Conservation (phyloP, 2,797 vertebrate genomes). For the Garrulus glandarius region DNA sequence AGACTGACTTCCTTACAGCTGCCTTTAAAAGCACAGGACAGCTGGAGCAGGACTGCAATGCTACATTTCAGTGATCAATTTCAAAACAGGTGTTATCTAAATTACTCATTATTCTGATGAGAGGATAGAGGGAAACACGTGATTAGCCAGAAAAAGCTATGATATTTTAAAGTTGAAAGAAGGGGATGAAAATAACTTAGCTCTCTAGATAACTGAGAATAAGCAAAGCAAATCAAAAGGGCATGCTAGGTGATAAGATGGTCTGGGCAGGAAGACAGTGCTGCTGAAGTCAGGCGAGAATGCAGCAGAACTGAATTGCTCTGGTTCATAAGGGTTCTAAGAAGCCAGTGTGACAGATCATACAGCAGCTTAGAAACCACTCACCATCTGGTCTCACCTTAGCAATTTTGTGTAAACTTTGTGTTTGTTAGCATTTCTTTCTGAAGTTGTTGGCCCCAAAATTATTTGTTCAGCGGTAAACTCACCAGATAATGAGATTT, state of each 20-base stretch:
- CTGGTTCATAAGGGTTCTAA: not conserved
- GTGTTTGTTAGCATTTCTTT: not conserved
- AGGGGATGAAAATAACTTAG: not conserved
- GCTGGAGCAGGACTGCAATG: not conserved
- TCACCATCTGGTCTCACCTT: not conserved
- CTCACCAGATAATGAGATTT: not conserved
- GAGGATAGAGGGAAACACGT: not conserved
- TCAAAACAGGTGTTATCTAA: not conserved
- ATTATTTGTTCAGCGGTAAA: not conserved
- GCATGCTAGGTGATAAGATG: not conserved
- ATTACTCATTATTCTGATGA: not conserved
- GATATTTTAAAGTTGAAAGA: not conserved
- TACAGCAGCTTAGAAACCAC: not conserved
- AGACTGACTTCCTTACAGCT: not conserved
- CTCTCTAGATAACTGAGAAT: not conserved
- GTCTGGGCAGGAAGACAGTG: not conserved
- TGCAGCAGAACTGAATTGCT: fast-evolving
- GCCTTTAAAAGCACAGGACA: not conserved
- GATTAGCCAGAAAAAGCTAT: not conserved
- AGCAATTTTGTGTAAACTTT: not conserved
- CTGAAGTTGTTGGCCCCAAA: not conserved
- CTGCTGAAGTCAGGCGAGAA: not conserved
- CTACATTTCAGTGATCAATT: not conserved
- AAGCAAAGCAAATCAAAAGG: not conserved
- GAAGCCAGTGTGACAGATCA: not conserved